Evolutionary conservation across 2,888 invertebrate species (phyloP).

Genomic region (Baccha elongata): DNA sequence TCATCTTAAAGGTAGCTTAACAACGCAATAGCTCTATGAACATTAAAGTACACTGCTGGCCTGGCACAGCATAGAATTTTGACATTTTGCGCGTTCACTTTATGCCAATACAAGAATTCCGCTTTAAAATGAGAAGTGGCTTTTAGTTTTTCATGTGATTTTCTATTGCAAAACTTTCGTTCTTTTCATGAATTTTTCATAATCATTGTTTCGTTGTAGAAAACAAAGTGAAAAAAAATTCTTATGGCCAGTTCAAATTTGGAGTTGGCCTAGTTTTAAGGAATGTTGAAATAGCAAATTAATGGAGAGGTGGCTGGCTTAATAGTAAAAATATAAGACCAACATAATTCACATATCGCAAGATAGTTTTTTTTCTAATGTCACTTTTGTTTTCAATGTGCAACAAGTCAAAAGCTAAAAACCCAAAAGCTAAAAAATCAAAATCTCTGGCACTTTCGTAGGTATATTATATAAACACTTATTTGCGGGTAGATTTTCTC

Average conservation of each 20-base stretch:
- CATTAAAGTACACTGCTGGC: background rate
- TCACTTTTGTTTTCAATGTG: no score
- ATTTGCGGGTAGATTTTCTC: no score
- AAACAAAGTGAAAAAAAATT: background rate
- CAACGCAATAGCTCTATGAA: background rate
- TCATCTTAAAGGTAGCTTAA: conserved; percentile 46
- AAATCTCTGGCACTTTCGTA: no score
- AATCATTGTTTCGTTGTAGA: background rate
- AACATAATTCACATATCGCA: no score
- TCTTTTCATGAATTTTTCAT: conserved; percentile 13
- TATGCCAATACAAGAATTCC: conserved; percentile 39
- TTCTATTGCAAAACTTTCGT: conserved; percentile 2
- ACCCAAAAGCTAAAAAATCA: no score
- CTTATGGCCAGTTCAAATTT: background rate
- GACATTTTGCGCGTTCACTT: conserved; percentile 31
- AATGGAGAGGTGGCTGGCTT: no score
- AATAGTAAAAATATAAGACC: no score
- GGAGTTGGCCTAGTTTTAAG: background rate
- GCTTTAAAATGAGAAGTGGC: conserved; percentile 1
- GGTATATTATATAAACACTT: no score
- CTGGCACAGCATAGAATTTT: conserved; percentile 36
- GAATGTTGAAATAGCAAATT: background rate
- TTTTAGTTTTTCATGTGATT: background rate
- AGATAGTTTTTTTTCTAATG: no score
- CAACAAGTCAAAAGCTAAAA: no score